Base-by-base conservation (phyloP, 1,140 invertebrate genomes). In the Zeugodacus cucurbitae region DNA sequence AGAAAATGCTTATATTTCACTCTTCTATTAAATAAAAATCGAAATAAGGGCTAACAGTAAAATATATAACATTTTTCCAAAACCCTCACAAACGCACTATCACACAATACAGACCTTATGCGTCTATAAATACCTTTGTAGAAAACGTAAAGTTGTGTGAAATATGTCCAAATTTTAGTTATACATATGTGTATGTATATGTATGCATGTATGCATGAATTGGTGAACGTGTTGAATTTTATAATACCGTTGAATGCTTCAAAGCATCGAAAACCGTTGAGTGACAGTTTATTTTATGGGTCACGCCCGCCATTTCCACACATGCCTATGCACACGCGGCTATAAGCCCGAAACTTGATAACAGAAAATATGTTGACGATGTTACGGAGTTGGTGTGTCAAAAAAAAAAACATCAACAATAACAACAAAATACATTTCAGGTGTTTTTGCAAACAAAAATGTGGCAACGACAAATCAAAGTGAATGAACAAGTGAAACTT, bases 271-370 rank as follows among this genome's bases (percentile, higher is more conserved):
- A 74, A 74, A 67, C 5, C 34, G 67, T 41, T 34, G 67, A 74
- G 32, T 37, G 67, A 37, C 67, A 34, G 67, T 74, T 74, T 74
- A 41, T 74, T 74, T 74, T 74, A 74, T 74, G 22, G 67, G 67
- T 74, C 67, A 74, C 67, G 34, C 67, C 67, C 41, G 67, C 32
- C 67, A 74, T 5, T 17, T 32, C n/a, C n/a, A 7, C 67, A 74
- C 2, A 37, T 74, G 67, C 34, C 14, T 74, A 32, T 74, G 34
- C 32, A 8, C 58, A 62, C 10, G 48, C 10, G 48, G 14, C 48
- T 20, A 26, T 62, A 26, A 62, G n/a, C n/a, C 14, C 34, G 20
- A 41, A 74, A 74, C 67, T 74, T 74, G 67, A 74, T 74, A 74
- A 29, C 29, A 8, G n/a, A 17, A 67, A 67, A 67, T 67, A 29